Evolutionary conservation across 2,113 vertebrate species (phyloP).

Genomic region (Nematolebias whitei): DNA sequence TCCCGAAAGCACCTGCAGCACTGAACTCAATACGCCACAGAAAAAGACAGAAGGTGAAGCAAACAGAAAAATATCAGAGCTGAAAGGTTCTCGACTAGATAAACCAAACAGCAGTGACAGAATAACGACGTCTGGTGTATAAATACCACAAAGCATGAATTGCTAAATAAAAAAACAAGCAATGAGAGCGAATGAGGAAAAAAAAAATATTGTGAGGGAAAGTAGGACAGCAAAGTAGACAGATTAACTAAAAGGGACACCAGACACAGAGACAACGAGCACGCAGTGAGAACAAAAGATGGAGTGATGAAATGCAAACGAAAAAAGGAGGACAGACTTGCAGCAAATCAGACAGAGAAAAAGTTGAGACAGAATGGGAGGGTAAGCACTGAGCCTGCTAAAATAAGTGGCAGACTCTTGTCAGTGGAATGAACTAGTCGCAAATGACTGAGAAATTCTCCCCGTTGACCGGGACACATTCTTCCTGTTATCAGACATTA

Average conservation of each 20-base stretch:
- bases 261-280: constrained; percentile 44
- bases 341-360: constrained; percentile 34
- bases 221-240: constrained; percentile 49
- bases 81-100: constrained; percentile 29
- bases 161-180: constrained; percentile 39
- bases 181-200: constrained; percentile 34
- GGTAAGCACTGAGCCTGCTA: constrained; percentile 48
- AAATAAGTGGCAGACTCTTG: constrained; percentile 72
- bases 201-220: constrained; percentile 25
- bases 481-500: constrained; percentile 67
- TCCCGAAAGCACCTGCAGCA: constrained; percentile 58
- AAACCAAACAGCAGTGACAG: constrained; percentile 34
- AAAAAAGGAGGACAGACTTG: constrained; percentile 20
- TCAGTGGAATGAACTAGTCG: constrained; percentile 68
- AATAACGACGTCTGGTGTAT: constrained; percentile 22
- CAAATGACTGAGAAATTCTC: constrained; percentile 73
- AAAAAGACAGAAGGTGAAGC: constrained; percentile 27
- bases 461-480: constrained; percentile 72
- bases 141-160: constrained; percentile 45
- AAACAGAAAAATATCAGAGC: constrained; percentile 9
- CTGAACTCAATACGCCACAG: constrained; percentile 57
- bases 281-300: constrained; percentile 56
- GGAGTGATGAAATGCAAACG: constrained; percentile 42
- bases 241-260: constrained; percentile 63
- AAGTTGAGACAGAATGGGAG: constrained; percentile 19